phyloP scores from a whole-genome alignment of 2,113 vertebrate genomes.

The Dasyurus viverrinus region DNA sequence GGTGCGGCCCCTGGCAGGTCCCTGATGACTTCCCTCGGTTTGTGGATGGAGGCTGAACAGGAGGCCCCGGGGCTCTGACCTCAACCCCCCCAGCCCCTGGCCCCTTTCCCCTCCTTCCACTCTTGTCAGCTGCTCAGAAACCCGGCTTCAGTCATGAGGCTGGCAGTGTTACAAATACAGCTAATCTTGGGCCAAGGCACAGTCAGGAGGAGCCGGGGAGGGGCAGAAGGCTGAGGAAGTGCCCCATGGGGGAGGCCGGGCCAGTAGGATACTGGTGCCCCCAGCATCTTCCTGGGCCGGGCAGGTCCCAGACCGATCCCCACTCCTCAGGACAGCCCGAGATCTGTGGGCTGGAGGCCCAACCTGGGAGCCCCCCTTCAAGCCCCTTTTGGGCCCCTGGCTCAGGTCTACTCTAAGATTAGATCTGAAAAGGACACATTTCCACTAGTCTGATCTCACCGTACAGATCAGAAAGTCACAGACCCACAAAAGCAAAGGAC shows the following conservation, averaged over 20 bases:
- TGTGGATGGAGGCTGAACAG: not conserved
- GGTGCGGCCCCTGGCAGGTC: too few species aligned
- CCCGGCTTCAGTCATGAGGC: not conserved
- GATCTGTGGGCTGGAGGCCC: not conserved
- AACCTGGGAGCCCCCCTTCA: too few species aligned
- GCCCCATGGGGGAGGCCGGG: not conserved
- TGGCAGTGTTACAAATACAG: not conserved
- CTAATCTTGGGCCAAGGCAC: not conserved
- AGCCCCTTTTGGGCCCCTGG: not conserved
- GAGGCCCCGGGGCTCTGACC: not conserved
- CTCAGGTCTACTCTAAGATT: not conserved
- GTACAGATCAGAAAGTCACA: not conserved
- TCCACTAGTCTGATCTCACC: not conserved
- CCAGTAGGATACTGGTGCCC: not conserved
- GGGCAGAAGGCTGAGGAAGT: not conserved
- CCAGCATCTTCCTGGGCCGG: not conserved
- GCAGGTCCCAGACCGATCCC: not conserved
- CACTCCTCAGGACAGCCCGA: not conserved
- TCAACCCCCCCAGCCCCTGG: not conserved
- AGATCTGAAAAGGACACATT: not conserved
- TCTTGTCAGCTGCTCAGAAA: not conserved
- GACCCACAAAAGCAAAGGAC: not conserved
- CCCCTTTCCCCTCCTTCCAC: not conserved
- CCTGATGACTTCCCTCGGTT: not conserved
- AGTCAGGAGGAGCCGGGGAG: not conserved